These are phyloP conservation scores for Presbytis comata DNA, from an alignment of 2,797 vertebrate genomes.

Conservation along the genomic window DNA sequence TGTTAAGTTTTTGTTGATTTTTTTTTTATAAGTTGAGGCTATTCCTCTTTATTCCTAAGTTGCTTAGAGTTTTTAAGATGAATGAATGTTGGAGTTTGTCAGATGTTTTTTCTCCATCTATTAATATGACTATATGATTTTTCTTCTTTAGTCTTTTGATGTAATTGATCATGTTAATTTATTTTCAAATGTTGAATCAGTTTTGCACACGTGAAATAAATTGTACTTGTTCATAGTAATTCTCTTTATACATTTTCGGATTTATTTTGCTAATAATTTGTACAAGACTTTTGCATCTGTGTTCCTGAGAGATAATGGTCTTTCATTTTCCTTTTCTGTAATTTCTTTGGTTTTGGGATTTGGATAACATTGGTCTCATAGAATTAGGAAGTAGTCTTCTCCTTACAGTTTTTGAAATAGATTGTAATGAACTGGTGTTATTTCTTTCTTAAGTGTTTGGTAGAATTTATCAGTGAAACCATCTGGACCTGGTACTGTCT, in stretches of 20 bases:
- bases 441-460: not conserved
- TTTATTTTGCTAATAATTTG: not conserved
- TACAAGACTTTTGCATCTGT: not conserved
- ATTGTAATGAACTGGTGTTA: not conserved
- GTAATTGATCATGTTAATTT: not conserved
- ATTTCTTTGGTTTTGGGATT: not conserved
- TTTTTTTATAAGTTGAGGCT: not conserved
- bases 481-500: not conserved
- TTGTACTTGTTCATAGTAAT: not conserved
- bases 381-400: not conserved
- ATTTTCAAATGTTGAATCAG: not conserved
- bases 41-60: not conserved
- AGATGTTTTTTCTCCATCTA: not conserved
- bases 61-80: not conserved
- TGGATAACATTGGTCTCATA: not conserved
- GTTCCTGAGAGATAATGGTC: not conserved
- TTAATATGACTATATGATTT: not conserved
- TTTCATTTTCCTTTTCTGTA: not conserved
- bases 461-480: not conserved
- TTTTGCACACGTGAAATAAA: not conserved
- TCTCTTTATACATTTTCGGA: not conserved
- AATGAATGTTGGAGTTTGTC: not conserved
- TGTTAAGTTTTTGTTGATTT: not conserved
- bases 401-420: not conserved
- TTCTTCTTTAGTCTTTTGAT: not conserved